These are phyloP conservation scores for Pristionchus arcanus DNA, from an alignment of 2,888 invertebrate species.

Conservation along the genomic window DNA sequence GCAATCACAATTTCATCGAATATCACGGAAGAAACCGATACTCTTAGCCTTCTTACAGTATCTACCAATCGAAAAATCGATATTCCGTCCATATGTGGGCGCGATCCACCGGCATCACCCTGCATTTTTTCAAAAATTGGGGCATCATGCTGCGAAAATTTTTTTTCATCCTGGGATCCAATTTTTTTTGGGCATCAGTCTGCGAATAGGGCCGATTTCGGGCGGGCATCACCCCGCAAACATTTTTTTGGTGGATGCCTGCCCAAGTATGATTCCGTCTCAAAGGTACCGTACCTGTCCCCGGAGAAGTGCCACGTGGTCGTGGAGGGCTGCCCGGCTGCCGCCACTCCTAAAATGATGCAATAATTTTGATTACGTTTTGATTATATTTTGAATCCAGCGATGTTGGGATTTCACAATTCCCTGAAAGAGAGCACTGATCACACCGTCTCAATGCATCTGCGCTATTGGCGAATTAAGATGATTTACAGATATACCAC, in stretches of 20 bases:
- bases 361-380: neutral
- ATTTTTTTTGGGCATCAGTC: no score
- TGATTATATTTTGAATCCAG: neutral
- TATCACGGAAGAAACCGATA: no score
- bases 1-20: neutral
- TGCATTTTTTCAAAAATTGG: neutral
- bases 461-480: neutral
- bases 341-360: neutral
- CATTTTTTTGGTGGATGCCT: no score
- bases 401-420: neutral
- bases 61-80: neutral
- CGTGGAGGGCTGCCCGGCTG: constrained; percentile 28
- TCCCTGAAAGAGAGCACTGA: neutral
- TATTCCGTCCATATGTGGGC: neutral
- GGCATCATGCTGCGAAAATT: no score
- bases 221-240: no score
- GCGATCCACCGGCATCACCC: neutral
- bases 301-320: constrained; percentile 56
- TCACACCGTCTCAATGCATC: neutral
- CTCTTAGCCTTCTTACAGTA: neutral
- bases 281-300: constrained; percentile 39
- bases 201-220: no score
- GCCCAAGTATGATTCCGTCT: no score
- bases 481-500: no score
- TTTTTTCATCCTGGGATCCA: no score